Evolutionary conservation across 1,140 invertebrate species (phyloP).

Genomic region (Amyelois transitella): DNA sequence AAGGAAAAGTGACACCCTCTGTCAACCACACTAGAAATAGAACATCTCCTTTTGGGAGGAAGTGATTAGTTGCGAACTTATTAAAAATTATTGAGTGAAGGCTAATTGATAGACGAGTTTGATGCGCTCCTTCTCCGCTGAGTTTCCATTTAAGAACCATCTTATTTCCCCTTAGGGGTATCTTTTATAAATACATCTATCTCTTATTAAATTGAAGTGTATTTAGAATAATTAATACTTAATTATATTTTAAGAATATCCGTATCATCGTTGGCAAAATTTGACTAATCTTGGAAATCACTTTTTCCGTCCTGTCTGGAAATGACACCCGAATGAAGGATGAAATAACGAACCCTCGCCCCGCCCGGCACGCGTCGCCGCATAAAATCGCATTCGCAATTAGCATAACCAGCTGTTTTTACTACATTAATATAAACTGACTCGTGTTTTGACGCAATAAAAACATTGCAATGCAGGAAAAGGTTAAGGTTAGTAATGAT

Average conservation of each 20-base stretch:
- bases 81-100: constrained; percentile 73
- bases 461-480: neutral
- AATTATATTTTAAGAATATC: neutral
- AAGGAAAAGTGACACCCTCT: constrained; percentile 72
- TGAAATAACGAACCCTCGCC: constrained; percentile 38
- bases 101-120: constrained; percentile 54
- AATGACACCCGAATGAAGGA: constrained; percentile 57
- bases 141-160: constrained; percentile 1
- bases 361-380: constrained; percentile 36
- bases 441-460: neutral
- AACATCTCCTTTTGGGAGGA: constrained; percentile 59
- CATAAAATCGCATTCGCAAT: constrained; percentile 49
- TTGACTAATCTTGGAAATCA: neutral
- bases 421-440: neutral
- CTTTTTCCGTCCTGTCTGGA: constrained; percentile 24
- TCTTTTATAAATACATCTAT: too few relatives aligned
- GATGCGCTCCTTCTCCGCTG: constrained; percentile 25
- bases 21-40: constrained; percentile 65
- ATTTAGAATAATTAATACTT: too few relatives aligned
- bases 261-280: neutral
- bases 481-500: neutral
- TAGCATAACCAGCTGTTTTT: constrained; percentile 34
- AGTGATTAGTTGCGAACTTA: constrained; percentile 68
- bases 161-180: too few relatives aligned
- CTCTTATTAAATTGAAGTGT: too few relatives aligned